Evolutionary conservation across 2,113 vertebrate species (phyloP).

Genomic region (Todiramphus saurophagus): DNA sequence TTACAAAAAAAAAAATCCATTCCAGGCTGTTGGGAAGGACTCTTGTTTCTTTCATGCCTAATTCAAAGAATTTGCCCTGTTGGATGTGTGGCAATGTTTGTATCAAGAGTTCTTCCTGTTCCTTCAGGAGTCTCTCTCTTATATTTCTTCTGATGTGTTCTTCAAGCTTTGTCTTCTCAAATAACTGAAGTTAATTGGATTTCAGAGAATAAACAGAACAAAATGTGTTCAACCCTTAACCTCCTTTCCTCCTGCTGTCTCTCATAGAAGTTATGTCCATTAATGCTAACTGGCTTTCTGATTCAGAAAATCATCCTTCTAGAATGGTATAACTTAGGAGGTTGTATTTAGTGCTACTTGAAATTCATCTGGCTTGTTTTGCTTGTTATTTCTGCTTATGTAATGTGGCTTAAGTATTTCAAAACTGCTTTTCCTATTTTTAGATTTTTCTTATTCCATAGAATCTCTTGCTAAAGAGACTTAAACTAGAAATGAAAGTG

Average conservation of each 20-base stretch:
- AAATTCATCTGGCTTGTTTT: slow-evolving; percentile 50
- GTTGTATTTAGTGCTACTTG: slow-evolving; percentile 43
- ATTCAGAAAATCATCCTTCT: slow-evolving; percentile 34
- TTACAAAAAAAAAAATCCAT: slow-evolving; percentile 19
- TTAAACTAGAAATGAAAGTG: background rate
- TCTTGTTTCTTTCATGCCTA: slow-evolving; percentile 49
- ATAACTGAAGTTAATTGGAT: slow-evolving; percentile 66
- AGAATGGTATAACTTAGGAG: background rate
- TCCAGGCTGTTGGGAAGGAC: background rate
- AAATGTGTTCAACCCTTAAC: slow-evolving; percentile 60
- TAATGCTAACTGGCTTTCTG: slow-evolving; percentile 36
- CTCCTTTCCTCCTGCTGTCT: slow-evolving; percentile 22
- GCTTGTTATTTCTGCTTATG: slow-evolving; percentile 36
- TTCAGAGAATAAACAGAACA: slow-evolving; percentile 63
- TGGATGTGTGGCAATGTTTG: slow-evolving; percentile 34
- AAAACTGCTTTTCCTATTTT: slow-evolving; percentile 33
- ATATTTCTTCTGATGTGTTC: slow-evolving; percentile 36
- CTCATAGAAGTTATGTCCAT: slow-evolving; percentile 20
- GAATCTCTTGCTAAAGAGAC: background rate
- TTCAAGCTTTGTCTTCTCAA: slow-evolving; percentile 59
- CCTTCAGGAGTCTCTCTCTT: slow-evolving; percentile 42
- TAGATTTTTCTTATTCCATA: background rate
- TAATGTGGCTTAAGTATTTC: slow-evolving; percentile 26
- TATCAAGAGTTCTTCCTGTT: slow-evolving; percentile 59
- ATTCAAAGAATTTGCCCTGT: slow-evolving; percentile 55